phyloP scores from a whole-genome alignment of 2,888 invertebrate species.

The Orchesellides sinensis region DNA sequence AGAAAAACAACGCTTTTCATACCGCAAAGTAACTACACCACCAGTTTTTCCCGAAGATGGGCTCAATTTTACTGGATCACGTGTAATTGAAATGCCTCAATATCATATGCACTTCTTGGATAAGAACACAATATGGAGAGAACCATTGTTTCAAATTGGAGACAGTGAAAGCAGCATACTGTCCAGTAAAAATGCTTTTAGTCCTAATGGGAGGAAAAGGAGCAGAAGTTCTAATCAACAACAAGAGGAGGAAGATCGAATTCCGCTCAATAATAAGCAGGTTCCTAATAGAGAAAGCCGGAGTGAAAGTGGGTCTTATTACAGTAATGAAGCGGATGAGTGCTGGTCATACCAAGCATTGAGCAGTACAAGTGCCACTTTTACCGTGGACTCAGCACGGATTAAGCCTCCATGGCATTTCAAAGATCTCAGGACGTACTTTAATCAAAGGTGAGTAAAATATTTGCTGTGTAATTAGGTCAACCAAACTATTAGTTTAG shows the following conservation, averaged over 20 bases:
- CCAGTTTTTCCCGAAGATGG: conserved; percentile 64
- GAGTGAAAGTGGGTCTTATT: conserved; percentile 23
- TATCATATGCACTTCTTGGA: conserved; percentile 69
- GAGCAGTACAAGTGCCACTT: conserved; percentile 45
- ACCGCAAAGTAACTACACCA: conserved; percentile 55
- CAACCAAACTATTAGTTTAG: no score
- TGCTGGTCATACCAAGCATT: conserved; percentile 63
- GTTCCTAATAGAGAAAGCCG: conserved; percentile 13
- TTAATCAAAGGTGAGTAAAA: conserved; percentile 73
- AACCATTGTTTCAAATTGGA: conserved; percentile 69
- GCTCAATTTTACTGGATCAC: conserved; percentile 66
- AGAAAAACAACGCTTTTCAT: conserved; percentile 37
- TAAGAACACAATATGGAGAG: conserved; percentile 70
- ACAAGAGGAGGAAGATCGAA: conserved; percentile 2
- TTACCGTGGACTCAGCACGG: conserved; percentile 13
- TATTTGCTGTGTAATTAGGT: no score
- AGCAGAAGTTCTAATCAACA: neutral
- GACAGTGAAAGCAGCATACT: conserved; percentile 30
- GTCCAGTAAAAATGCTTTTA: neutral
- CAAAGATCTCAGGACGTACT: conserved; percentile 72
- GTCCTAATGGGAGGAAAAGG: neutral
- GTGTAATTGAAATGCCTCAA: conserved; percentile 71
- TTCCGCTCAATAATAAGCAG: neutral
- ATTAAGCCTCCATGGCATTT: conserved; percentile 71
- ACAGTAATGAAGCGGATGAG: neutral